These are phyloP conservation scores for Picathartes gymnocephalus DNA, from an alignment of 2,113 vertebrate species.

Conservation along the genomic window DNA sequence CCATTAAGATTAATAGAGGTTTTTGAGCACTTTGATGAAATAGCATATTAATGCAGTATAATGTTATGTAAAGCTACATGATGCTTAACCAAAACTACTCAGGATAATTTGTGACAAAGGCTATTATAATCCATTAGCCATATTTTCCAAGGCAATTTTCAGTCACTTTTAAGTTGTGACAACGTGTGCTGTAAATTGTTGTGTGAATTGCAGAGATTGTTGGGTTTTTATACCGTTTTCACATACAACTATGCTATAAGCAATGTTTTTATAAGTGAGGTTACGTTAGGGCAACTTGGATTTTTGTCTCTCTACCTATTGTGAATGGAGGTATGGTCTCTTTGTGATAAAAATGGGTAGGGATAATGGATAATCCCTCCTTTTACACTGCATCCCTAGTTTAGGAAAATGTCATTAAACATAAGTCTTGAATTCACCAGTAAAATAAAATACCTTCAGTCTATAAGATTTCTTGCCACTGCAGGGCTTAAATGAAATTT, in stretches of 20 bases:
- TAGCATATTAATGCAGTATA: background rate
- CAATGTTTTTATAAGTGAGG: background rate
- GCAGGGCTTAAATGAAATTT: conserved; percentile 12
- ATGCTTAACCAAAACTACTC: background rate
- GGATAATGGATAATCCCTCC: conserved; percentile 19
- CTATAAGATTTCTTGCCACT: background rate
- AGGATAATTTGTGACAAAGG: background rate
- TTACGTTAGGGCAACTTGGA: background rate
- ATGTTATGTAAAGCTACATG: background rate
- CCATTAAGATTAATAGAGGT: background rate
- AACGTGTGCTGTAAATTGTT: background rate
- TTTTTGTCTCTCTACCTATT: background rate
- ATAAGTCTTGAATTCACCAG: background rate
- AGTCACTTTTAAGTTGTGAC: background rate
- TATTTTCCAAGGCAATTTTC: background rate
- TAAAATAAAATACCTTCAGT: background rate
- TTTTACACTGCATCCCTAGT: background rate
- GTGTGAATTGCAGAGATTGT: background rate
- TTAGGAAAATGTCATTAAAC: background rate
- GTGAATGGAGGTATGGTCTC: background rate
- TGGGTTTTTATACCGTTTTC: background rate
- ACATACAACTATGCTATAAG: background rate
- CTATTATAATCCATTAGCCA: background rate
- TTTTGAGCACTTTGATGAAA: background rate
- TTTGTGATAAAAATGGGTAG: conserved; percentile 16